phyloP scores from a whole-genome alignment of 2,797 vertebrate genomes.

The Poeciliopsis turneri region DNA sequence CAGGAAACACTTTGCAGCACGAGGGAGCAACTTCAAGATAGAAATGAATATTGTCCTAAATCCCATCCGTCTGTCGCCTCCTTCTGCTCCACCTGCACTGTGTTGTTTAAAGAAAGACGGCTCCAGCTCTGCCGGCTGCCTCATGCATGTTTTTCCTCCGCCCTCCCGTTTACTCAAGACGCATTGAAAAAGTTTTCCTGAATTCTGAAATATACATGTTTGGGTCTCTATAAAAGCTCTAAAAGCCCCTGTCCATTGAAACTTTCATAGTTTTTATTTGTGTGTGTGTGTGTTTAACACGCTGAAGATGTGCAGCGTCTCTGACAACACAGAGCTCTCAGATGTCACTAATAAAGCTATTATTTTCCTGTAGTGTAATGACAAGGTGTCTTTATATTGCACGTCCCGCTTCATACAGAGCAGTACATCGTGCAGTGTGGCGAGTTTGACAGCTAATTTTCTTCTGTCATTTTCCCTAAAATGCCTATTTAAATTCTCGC shows the following conservation, averaged over 20 bases:
- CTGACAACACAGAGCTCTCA: constrained; percentile 21
- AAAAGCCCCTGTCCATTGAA: constrained; percentile 25
- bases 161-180: neutral
- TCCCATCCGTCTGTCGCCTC: constrained; percentile 65
- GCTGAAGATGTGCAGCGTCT: constrained; percentile 14
- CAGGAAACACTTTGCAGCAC: constrained; percentile 61
- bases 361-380: constrained; percentile 20
- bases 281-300: neutral
- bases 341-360: constrained; percentile 15
- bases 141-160: constrained; percentile 18
- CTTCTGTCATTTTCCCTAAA: constrained; percentile 17
- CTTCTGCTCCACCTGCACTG: constrained; percentile 51
- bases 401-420: constrained; percentile 20
- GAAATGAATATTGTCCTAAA: constrained; percentile 67
- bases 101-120: constrained; percentile 48
- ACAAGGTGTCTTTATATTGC: constrained; percentile 18
- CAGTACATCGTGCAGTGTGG: constrained; percentile 1
- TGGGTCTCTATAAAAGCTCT: constrained; percentile 30
- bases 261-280: constrained; percentile 2
- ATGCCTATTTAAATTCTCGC: constrained; percentile 8
- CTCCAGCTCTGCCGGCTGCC: constrained; percentile 14
- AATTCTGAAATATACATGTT: constrained; percentile 61
- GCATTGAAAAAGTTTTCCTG: constrained; percentile 38
- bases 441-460: constrained; percentile 35
- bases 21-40: constrained; percentile 58